Conservation (phyloP, 2,888 invertebrate genomes). For the Trachelus iudaicus region DNA sequence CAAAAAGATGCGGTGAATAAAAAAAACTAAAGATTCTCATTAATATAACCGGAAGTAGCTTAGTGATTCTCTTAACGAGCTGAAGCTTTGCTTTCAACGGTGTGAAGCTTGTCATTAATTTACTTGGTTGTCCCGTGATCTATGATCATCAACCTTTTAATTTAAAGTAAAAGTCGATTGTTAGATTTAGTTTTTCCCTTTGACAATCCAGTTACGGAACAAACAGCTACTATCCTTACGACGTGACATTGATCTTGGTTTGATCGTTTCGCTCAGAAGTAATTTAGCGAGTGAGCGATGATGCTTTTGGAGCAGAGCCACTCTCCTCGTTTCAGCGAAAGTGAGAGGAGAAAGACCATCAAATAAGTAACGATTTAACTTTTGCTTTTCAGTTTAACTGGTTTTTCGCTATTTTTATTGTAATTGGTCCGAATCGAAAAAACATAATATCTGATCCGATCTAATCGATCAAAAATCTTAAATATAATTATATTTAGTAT, state of each 20-base stretch:
- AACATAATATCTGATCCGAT: too few relatives aligned
- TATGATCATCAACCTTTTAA: not conserved
- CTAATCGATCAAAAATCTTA: too few relatives aligned
- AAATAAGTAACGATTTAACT: constrained; percentile 47
- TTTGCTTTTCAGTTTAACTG: constrained; percentile 50
- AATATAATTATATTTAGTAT: too few relatives aligned
- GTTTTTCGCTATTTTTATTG: constrained; percentile 23
- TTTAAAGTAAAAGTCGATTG: not conserved
- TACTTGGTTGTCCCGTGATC: not conserved
- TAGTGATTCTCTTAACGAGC: not conserved
- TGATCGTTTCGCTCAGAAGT: not conserved
- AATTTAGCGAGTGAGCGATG: not conserved
- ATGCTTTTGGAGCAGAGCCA: not conserved
- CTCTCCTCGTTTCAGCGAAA: constrained; percentile 42
- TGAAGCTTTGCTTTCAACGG: not conserved
- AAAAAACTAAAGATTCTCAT: not conserved
- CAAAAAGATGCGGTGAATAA: not conserved
- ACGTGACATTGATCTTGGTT: constrained; percentile 1
- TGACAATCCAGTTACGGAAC: not conserved
- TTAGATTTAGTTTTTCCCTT: not conserved
- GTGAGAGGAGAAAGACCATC: constrained; percentile 50
- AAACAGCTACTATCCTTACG: not conserved
- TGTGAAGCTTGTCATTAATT: not conserved
- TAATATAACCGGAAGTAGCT: not conserved
- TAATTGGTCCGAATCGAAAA: not conserved